Evolutionary conservation across 2,113 vertebrate species (phyloP).

Genomic region (Alligator mississippiensis): DNA sequence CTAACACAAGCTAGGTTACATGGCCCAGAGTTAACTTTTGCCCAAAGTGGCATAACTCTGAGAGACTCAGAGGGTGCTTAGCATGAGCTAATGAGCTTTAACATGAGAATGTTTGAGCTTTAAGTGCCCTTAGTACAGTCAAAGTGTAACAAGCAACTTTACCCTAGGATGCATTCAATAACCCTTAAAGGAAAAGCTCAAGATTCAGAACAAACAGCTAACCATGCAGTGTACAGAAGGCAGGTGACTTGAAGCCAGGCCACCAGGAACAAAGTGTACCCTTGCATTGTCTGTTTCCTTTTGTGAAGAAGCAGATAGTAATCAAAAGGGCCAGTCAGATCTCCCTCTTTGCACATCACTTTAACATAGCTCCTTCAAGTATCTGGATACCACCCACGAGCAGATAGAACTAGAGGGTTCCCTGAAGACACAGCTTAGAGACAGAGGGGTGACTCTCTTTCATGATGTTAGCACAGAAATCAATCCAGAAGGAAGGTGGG

Average conservation of each 20-base stretch:
- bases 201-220: not conserved
- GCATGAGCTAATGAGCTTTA: too few species aligned
- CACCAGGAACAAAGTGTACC: too few species aligned
- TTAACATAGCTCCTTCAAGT: not conserved
- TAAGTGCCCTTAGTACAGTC: too few species aligned
- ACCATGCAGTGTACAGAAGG: not conserved
- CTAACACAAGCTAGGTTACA: too few species aligned
- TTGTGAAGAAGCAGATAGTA: not conserved
- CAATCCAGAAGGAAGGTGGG: not conserved
- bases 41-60: too few species aligned
- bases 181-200: not conserved
- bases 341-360: not conserved
- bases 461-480: not conserved
- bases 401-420: not conserved
- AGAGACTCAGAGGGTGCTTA: too few species aligned
- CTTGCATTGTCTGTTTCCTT: not conserved
- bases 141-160: too few species aligned
- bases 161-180: not conserved
- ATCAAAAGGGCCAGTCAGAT: not conserved
- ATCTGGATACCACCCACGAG: fast-evolving
- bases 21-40: too few species aligned
- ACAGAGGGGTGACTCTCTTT: not conserved
- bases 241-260: not conserved
- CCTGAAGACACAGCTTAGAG: not conserved
- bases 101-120: too few species aligned